Percentiles rank a stretch among this genome's conserved stretches.
Evolutionary conservation across 2,113 vertebrate genomes (phyloP).

Genomic region (Lasiurus borealis): DNA sequence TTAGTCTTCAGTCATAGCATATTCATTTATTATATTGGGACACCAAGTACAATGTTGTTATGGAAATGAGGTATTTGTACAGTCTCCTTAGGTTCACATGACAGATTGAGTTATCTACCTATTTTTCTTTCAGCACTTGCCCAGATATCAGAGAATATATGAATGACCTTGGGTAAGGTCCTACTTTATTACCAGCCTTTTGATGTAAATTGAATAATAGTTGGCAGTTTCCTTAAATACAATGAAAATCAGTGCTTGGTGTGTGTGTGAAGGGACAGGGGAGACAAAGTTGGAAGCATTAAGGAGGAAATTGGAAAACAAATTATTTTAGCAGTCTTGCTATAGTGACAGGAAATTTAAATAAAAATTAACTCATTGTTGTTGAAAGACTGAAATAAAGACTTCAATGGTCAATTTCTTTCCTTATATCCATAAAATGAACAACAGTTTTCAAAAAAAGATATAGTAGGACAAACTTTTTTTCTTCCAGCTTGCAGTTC

Average conservation of each 20-base stretch:
- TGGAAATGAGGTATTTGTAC: slow-evolving; percentile 81
- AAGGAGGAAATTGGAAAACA: slow-evolving; percentile 46
- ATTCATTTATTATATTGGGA: slow-evolving; percentile 78
- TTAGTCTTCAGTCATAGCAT: slow-evolving; percentile 75
- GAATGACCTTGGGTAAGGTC: slow-evolving; percentile 77
- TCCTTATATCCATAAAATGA: too few relatives aligned
- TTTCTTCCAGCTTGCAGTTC: slow-evolving; percentile 20
- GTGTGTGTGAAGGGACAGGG: neutral
- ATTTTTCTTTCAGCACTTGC: slow-evolving; percentile 71
- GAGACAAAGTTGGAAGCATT: neutral
- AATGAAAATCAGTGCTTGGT: slow-evolving; percentile 60
- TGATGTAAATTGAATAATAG: slow-evolving; percentile 66
- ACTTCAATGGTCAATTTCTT: too few relatives aligned
- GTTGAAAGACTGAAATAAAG: slow-evolving; percentile 51
- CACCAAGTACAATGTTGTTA: slow-evolving; percentile 72
- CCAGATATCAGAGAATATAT: slow-evolving; percentile 64
- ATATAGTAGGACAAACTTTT: neutral
- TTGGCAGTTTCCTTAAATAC: slow-evolving; percentile 70
- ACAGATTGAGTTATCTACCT: slow-evolving; percentile 76
- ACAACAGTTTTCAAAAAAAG: neutral
- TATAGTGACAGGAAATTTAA: slow-evolving; percentile 53
- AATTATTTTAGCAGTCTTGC: slow-evolving; percentile 53
- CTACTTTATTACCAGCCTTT: slow-evolving; percentile 67
- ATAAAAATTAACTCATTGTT: slow-evolving; percentile 53
- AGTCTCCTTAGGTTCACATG: slow-evolving; percentile 71